Evolutionary conservation across 2,888 invertebrate genomes (phyloP).

Genomic region (Graphium colonna): DNA sequence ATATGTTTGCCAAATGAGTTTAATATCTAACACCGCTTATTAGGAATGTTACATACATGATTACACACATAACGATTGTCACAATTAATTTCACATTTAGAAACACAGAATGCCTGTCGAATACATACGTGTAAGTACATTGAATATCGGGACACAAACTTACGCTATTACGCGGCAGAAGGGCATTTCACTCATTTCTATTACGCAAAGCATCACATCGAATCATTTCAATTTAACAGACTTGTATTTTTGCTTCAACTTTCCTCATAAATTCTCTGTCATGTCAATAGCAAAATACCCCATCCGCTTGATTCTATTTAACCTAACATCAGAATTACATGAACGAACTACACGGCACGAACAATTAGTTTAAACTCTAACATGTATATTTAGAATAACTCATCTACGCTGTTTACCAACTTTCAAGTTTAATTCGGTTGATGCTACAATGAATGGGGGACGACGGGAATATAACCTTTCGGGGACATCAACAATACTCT

Average conservation of each 20-base stretch:
- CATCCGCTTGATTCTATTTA: background rate
- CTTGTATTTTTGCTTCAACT: no score
- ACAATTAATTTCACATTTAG: constrained; percentile 2
- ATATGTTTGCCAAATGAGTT: background rate
- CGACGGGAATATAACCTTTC: no score
- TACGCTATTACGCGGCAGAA: background rate
- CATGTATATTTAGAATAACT: constrained; percentile 17
- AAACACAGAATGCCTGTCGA: background rate
- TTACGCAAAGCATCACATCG: no score
- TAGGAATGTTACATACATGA: constrained; percentile 9
- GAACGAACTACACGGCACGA: constrained; percentile 2
- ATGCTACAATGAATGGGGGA: no score
- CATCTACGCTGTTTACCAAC: constrained; percentile 19
- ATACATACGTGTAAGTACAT: constrained; percentile 10
- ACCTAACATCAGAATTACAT: constrained; percentile 1
- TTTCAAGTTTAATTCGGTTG: background rate
- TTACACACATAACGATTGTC: constrained; percentile 1
- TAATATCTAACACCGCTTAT: constrained; percentile 1
- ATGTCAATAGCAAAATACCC: constrained; percentile 3
- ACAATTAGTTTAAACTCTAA: constrained; percentile 5
- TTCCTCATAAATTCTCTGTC: no score
- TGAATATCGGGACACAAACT: constrained; percentile 6
- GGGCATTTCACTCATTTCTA: constrained; percentile 2
- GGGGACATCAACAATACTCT: no score
- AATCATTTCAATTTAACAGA: no score